Evolutionary conservation across 1,140 invertebrate species (phyloP).

Genomic region (Meloidogyne exigua): DNA sequence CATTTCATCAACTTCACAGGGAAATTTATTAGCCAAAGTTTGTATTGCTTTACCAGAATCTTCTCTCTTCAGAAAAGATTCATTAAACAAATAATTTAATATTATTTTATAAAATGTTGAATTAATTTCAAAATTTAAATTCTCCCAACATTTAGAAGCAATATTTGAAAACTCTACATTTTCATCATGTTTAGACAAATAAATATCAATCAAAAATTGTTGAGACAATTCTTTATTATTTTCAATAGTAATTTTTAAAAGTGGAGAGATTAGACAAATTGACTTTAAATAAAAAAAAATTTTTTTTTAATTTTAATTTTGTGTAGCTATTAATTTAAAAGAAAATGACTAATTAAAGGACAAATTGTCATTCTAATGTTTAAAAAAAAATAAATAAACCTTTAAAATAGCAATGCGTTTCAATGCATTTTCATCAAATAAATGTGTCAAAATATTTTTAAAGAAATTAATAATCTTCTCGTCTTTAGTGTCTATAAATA

Average conservation of each 20-base stretch:
- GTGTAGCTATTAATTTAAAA: too few relatives aligned
- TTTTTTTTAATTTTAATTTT: too few relatives aligned
- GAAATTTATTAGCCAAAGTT: constrained; percentile 21
- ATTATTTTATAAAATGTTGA: constrained; percentile 20
- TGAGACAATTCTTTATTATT: constrained; percentile 70
- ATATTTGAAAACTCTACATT: constrained; percentile 59
- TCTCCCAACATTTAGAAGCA: constrained; percentile 54
- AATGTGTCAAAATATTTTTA: background rate
- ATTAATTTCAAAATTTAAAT: constrained; percentile 30
- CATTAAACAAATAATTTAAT: background rate
- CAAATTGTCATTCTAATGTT: constrained; percentile 1
- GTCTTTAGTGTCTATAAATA: background rate
- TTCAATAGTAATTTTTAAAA: constrained; percentile 13
- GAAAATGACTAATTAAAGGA: too few relatives aligned
- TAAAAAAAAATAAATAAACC: constrained; percentile 13
- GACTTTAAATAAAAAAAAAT: constrained; percentile 7
- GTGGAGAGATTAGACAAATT: constrained; percentile 1
- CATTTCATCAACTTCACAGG: constrained; percentile 33
- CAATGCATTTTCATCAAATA: background rate
- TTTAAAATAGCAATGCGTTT: constrained; percentile 4
- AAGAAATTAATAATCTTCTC: background rate
- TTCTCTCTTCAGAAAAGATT: constrained; percentile 12
- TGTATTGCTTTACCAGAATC: constrained; percentile 25
- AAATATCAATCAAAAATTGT: constrained; percentile 68
- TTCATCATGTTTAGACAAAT: constrained; percentile 64